Evolutionary conservation across 2,888 invertebrate species (phyloP), one percentile per base, ranked within the genome.

Genomic region (Agrochola lychnidis): DNA sequence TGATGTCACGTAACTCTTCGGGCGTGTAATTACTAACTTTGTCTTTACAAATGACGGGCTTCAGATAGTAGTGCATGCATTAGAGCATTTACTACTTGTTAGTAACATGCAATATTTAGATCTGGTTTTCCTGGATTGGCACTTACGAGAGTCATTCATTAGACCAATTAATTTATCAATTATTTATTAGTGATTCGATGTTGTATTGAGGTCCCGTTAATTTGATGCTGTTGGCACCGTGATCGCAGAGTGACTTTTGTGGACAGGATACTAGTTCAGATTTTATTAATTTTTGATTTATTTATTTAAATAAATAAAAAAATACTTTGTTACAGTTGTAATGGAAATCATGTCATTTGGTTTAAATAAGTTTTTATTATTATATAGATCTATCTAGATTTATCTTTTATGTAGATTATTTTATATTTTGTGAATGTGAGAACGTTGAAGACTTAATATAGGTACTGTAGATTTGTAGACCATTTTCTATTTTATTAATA

Each of bases 11-110:
- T 48, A 56, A 53, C 51, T 63, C 36, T 61, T 76, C 25, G 53
- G 12, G 40, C 82, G 45, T 71, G 70, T 75, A 80, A 79, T 76
- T 40, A 36, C 70, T 25, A 16, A 14, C 45, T 48, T 62, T 75
- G 56, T 25, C 57, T 56, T n/a, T 19, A 57, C n/a, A 42, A 73
- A 63, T 63, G 42, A 6, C 12, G 7, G 42, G 6, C 22, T 40
- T 14, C 19, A 48, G 40, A 51, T 53, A 80, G 62, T 12, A 59
- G 19, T 45, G 56, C 51, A 51, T 56, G n/a, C 16, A 48, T 59
- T 71, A 67, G 40, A 4, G 25, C 25, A n/a, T 42, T 62, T 51
- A 57, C 7, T 70, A 4, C 42, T 70, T 70, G 22, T 51, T 48
- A 57, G 4, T 56, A 9, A 51, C 12, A 16, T 51, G 40, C 56